Conservation (phyloP, 2,888 invertebrate species). For the Halictus quadricinctus region DNA sequence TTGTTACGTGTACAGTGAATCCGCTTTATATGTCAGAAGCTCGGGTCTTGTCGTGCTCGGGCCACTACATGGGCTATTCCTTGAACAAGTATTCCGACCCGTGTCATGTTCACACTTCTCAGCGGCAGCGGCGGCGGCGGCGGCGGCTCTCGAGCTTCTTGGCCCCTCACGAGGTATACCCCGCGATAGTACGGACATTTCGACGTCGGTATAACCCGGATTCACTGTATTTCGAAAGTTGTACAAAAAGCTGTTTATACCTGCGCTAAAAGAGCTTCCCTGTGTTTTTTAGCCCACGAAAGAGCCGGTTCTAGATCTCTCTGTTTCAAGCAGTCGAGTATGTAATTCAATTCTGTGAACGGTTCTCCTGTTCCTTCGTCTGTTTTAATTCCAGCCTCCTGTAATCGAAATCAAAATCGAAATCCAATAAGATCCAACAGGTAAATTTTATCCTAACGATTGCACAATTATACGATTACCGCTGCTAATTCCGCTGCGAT, state of each 20-base stretch:
- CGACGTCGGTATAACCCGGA: too few relatives aligned
- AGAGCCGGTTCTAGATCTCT: conserved; percentile 93
- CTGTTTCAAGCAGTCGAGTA: conserved; percentile 92
- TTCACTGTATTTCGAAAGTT: not conserved
- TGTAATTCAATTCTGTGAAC: conserved; percentile 93
- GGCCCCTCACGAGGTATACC: too few relatives aligned
- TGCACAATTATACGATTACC: conserved; percentile 79
- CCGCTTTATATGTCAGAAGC: too few relatives aligned
- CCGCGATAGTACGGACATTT: too few relatives aligned
- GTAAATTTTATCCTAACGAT: too few relatives aligned
- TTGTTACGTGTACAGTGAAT: too few relatives aligned
- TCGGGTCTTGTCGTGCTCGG: too few relatives aligned
- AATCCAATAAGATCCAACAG: not conserved
- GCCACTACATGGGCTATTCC: too few relatives aligned
- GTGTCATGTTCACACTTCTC: too few relatives aligned
- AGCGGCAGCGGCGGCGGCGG: too few relatives aligned
- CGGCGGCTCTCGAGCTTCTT: too few relatives aligned
- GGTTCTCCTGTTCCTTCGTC: conserved; percentile 88
- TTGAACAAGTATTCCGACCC: too few relatives aligned
- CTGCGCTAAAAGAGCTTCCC: conserved; percentile 85
- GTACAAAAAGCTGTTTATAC: conserved; percentile 34
- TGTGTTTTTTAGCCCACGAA: conserved; percentile 92
- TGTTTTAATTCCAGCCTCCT: conserved; percentile 88
- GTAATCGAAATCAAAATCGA: conserved; percentile 42
- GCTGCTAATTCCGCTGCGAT: conserved; percentile 92